These are phyloP conservation scores for Palloptera scutellata DNA, from an alignment of 2,888 invertebrate species.

Conservation along the genomic window DNA sequence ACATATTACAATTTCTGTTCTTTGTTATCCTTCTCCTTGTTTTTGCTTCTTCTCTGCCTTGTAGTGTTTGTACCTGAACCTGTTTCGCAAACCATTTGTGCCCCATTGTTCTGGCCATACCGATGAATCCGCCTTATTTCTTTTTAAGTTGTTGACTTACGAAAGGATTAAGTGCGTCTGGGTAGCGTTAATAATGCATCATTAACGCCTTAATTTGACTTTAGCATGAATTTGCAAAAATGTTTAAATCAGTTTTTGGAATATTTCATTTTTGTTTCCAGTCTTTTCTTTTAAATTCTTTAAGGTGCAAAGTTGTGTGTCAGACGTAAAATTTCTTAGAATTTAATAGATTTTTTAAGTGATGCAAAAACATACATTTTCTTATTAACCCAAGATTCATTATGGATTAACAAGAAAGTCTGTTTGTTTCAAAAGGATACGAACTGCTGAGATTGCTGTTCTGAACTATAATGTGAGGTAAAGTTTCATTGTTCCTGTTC, in stretches of 20 bases:
- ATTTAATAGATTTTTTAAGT: no score
- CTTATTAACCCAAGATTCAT: no score
- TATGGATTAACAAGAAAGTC: no score
- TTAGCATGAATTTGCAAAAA: slow-evolving; percentile 50
- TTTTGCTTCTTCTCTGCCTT: no score
- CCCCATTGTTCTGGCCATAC: slow-evolving; percentile 1
- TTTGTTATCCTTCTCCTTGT: neutral
- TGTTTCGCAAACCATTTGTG: neutral
- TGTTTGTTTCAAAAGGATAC: no score
- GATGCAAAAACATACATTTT: no score
- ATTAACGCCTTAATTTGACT: slow-evolving; percentile 59
- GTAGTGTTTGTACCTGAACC: no score
- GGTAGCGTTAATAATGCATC: slow-evolving; percentile 60
- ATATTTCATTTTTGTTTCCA: neutral
- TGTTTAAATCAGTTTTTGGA: neutral
- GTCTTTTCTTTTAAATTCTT: neutral
- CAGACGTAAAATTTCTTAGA: no score
- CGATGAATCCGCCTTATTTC: slow-evolving; percentile 1
- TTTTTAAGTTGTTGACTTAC: slow-evolving; percentile 47
- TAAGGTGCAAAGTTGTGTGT: no score
- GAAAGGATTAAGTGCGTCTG: slow-evolving; percentile 55
- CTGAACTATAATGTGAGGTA: no score
- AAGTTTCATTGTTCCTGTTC: no score
- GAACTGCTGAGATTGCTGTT: no score
- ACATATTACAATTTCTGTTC: neutral